These are phyloP conservation scores for Zaprionus tsacasi DNA, from an alignment of 1,140 invertebrate genomes.

Conservation along the genomic window DNA sequence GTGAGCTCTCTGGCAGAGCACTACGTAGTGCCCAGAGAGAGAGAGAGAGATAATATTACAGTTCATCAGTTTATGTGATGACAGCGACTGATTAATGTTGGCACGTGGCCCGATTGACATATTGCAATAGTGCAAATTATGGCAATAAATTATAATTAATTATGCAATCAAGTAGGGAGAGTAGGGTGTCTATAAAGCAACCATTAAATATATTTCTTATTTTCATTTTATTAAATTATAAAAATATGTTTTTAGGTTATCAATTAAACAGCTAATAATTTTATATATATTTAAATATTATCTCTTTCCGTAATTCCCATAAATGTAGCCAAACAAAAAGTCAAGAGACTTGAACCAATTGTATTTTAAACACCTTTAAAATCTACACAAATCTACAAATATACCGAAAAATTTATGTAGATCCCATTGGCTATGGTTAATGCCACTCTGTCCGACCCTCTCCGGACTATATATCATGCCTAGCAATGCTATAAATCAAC, in stretches of 20 bases:
- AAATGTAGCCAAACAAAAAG: neutral
- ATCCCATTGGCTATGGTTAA: neutral
- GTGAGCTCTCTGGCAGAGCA: neutral
- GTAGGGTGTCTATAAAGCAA: neutral
- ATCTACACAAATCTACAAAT: neutral
- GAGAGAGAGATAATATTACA: constrained; percentile 17
- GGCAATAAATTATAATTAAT: constrained; percentile 23
- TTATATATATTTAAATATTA: too few species aligned
- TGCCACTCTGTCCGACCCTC: constrained; percentile 2
- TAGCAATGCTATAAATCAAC: constrained; percentile 36
- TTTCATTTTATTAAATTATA: neutral
- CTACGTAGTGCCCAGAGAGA: neutral
- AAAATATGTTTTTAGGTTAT: too few species aligned
- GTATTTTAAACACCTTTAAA: neutral
- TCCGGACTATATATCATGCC: constrained; percentile 29
- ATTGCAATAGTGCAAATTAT: constrained; percentile 1
- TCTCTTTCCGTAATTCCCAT: too few species aligned
- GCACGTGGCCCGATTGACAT: constrained; percentile 39
- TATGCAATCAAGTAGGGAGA: neutral
- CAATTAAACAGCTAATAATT: too few species aligned
- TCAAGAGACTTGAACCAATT: neutral
- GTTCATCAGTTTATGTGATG: constrained; percentile 36
- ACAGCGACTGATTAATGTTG: constrained; percentile 28
- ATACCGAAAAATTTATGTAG: neutral
- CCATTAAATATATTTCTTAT: neutral